Evolutionary conservation across 2,797 vertebrate species (phyloP).

Genomic region (Squalus acanthias): DNA sequence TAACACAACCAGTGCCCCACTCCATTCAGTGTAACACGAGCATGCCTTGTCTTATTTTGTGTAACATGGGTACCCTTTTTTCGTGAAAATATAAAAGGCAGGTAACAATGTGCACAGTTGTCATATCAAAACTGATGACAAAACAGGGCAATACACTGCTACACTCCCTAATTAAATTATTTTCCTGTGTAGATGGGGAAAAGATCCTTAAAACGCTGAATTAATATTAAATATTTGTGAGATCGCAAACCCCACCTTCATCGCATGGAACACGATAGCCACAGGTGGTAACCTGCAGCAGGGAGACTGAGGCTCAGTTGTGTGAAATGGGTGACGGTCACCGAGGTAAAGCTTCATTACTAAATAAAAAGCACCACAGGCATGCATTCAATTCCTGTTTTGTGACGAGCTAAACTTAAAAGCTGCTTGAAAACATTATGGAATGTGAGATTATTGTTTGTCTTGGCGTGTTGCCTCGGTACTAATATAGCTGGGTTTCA

Average conservation of each 20-base stretch:
- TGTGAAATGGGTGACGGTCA: slow-evolving; percentile 19
- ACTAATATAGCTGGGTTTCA: slow-evolving; percentile 35
- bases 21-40: too few species aligned
- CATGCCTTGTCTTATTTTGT: background rate
- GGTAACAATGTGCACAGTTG: background rate
- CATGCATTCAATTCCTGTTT: slow-evolving; percentile 36
- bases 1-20: too few species aligned
- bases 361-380: slow-evolving; percentile 32
- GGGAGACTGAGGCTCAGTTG: background rate
- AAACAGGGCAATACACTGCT: background rate
- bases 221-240: background rate
- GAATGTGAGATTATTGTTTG: slow-evolving; percentile 37
- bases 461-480: slow-evolving; percentile 21
- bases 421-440: slow-evolving; percentile 18
- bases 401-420: slow-evolving; percentile 30
- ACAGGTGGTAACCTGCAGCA: background rate
- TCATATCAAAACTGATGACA: background rate
- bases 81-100: background rate
- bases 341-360: slow-evolving; percentile 20
- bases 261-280: background rate
- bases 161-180: background rate
- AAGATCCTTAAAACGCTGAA: background rate
- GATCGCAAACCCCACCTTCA: background rate
- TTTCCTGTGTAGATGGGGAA: background rate
- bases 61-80: background rate